Evolutionary conservation across 1,140 invertebrate genomes (phyloP), one percentile per base, ranked within the genome.

Genomic region (Mycetomoellerius zeteki): DNA sequence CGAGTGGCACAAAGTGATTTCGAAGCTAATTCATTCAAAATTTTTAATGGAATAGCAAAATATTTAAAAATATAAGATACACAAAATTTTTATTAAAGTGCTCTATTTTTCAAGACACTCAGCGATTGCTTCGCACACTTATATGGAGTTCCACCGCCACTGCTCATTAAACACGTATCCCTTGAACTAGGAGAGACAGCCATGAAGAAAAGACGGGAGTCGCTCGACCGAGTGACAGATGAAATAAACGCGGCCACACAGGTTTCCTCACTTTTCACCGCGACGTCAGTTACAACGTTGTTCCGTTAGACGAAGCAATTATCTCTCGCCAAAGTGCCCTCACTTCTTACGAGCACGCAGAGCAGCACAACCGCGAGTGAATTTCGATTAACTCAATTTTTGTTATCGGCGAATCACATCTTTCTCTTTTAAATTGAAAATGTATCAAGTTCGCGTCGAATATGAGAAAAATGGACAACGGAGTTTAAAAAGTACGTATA

Each of bases 201-300:
- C 80, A 24, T n/a, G 80, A 72, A 72, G 78, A 75, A 84, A 60
- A 21, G 43, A 24, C n/a, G 27, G 21, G 24, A 47, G 54, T 82
- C 37, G 67, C 33, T 75, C 54, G 65, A 72, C 43, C 78, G 21
- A 71, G 78, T 84, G 69, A 62, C 76, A 78, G 89, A 91, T 88
- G 47, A 85, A 91, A 90, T 90, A 91, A 90, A 81, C 64, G 58
- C 77, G 54, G 52, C 67, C 64, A 80, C 77, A 62, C 76, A 58
- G 86, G 71, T 86, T 88, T 64, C 75, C 86, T 90, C 89, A 76
- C 88, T 90, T 90, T 90, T 90, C 89, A 90, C 78, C 75, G 62
- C 75, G 73, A 90, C 75, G 89, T 90, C 89, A 88, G 89, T 90
- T 90, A 90, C 88, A 90, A 90, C 86, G 73, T 90, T 90, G 89